phyloP scores from a whole-genome alignment of 2,888 invertebrate genomes.

The Polyploca ridens region DNA sequence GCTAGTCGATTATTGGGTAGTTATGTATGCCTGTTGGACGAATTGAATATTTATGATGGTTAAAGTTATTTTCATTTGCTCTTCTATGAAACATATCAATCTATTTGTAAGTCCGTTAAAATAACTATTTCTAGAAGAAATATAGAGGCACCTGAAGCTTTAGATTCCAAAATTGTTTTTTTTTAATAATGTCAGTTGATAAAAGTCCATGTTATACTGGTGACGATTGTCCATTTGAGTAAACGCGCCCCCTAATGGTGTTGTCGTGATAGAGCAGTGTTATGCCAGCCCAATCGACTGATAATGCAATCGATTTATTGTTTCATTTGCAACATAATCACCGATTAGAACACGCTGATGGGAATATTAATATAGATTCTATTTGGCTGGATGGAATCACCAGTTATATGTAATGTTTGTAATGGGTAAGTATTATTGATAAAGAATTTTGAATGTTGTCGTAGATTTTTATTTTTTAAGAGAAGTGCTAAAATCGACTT shows the following conservation, averaged over 20 bases:
- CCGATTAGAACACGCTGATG: conserved; percentile 36
- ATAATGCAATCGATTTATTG: conserved; percentile 51
- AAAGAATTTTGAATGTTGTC: neutral
- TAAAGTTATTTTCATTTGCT: too few relatives aligned
- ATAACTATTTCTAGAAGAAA: too few relatives aligned
- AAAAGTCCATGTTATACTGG: conserved; percentile 20
- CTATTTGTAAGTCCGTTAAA: too few relatives aligned
- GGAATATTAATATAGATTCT: conserved; percentile 20
- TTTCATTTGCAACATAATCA: conserved; percentile 56
- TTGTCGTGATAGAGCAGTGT: conserved; percentile 63
- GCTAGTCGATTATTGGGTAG: neutral
- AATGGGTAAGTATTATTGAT: neutral
- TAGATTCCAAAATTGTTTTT: neutral
- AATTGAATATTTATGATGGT: too few relatives aligned
- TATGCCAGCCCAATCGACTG: conserved; percentile 52
- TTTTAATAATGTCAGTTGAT: neutral
- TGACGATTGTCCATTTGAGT: conserved; percentile 33
- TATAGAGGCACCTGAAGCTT: too few relatives aligned
- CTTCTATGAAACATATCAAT: too few relatives aligned
- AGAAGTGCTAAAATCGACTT: too few relatives aligned
- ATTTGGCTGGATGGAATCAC: conserved; percentile 2
- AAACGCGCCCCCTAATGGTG: conserved; percentile 43
- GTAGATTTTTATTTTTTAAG: too few relatives aligned
- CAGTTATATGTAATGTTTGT: neutral
- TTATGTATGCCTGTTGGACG: too few relatives aligned